phyloP scores from a whole-genome alignment of 2,113 vertebrate species.

The Rattus norvegicus region GRCr8 NC_086025.1:58474001-58474500 shows the following conservation, averaged over 20 bases:
- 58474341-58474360: constrained; percentile 61
- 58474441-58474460: constrained; percentile 60
- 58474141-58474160: constrained; percentile 28
- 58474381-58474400: constrained; percentile 73
- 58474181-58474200: constrained; percentile 30
- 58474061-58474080: constrained; percentile 23
- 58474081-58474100: constrained; percentile 58
- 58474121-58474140: constrained; percentile 54
- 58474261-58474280: constrained; percentile 38
- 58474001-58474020: background rate
- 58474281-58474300: constrained; percentile 64
- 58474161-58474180: constrained; percentile 70
- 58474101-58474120: constrained; percentile 57
- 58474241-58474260: background rate
- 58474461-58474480: constrained; percentile 74
- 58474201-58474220: constrained; percentile 38
- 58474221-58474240: constrained; percentile 6
- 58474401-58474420: constrained; percentile 75
- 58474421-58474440: constrained; percentile 57
- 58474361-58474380: constrained; percentile 66
- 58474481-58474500: constrained; percentile 78
- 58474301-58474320: constrained; percentile 50
- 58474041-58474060: background rate
- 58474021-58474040: background rate
- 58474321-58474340: constrained; percentile 68